Evolutionary conservation across 2,888 invertebrate species (phyloP).

Genomic region (Acanthopleura granulata): DNA sequence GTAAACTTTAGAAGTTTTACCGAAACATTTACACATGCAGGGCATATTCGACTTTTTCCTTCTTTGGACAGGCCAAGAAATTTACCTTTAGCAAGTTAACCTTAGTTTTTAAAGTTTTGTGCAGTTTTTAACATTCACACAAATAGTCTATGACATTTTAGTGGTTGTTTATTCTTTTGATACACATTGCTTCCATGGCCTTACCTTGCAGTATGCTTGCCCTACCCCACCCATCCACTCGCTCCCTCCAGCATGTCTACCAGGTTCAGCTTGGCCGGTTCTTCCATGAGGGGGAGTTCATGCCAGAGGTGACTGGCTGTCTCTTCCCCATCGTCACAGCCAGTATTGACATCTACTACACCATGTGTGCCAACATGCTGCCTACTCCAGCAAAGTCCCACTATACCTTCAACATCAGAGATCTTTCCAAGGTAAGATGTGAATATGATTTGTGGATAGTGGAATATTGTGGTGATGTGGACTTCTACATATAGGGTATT

Average conservation of each 20-base stretch:
- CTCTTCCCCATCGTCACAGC: conserved; percentile 65
- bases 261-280: conserved; percentile 69
- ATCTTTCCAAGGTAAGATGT: conserved; percentile 63
- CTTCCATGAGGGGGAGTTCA: conserved; percentile 67
- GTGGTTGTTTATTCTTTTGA: no score
- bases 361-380: conserved; percentile 63
- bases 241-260: conserved; percentile 69
- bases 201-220: conserved; percentile 59
- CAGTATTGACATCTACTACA: conserved; percentile 67
- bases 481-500: no score
- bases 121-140: no score
- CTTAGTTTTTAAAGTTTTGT: no score
- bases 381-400: conserved; percentile 70
- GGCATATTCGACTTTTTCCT: no score
- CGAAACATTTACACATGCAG: no score
- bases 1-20: no score
- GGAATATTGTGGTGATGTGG: no score
- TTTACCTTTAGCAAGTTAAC: no score
- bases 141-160: no score
- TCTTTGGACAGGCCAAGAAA: no score
- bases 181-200: background rate
- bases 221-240: conserved; percentile 67
- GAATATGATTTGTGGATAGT: no score
- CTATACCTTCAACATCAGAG: conserved; percentile 69
- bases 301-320: conserved; percentile 64